These are phyloP conservation scores for Polietes domitor DNA, from an alignment of 2,888 invertebrate species.

Conservation along the genomic window DNA sequence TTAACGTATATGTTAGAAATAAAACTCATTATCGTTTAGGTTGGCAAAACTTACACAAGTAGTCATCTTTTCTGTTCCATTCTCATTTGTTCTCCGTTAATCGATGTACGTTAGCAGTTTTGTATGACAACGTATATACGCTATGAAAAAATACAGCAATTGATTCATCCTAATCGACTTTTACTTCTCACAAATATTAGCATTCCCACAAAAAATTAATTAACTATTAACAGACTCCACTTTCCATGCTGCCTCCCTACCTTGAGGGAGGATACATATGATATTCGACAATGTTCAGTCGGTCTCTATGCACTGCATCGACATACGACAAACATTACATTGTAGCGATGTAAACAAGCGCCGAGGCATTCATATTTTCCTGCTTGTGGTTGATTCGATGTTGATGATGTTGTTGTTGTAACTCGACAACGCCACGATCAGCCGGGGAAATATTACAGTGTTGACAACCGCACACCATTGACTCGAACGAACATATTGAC, in stretches of 20 bases:
- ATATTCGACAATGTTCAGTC: constrained; percentile 12
- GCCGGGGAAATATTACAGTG: constrained; percentile 14
- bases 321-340: background rate
- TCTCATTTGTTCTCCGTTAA: too few species aligned
- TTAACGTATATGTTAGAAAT: too few species aligned
- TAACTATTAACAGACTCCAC: too few species aligned
- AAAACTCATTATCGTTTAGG: too few species aligned
- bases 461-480: constrained; percentile 28
- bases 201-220: too few species aligned
- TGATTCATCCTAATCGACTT: too few species aligned
- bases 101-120: too few species aligned
- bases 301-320: background rate
- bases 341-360: constrained; percentile 45
- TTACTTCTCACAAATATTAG: too few species aligned
- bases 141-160: too few species aligned
- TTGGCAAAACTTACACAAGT: too few species aligned
- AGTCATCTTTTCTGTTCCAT: too few species aligned
- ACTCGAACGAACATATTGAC: constrained; percentile 41
- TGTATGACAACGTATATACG: too few species aligned
- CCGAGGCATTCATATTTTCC: constrained; percentile 38
- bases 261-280: background rate
- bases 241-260: background rate
- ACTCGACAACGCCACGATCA: constrained; percentile 40
- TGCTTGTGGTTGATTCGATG: background rate
- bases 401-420: background rate